These are phyloP conservation scores for Ardeotis arabs DNA, from an alignment of 2,113 vertebrate genomes.

Conservation along the genomic window DNA sequence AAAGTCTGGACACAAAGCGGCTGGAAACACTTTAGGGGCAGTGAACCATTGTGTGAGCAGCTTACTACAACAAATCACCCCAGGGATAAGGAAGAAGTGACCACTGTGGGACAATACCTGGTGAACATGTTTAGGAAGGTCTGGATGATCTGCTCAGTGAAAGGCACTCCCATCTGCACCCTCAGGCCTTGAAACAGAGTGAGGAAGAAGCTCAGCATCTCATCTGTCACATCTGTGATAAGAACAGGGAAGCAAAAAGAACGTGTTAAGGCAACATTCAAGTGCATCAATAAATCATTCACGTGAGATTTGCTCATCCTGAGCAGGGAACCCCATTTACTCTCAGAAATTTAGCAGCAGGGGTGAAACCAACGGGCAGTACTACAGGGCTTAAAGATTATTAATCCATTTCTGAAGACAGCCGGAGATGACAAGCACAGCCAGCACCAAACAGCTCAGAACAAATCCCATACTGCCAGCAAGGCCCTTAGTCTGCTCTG, in stretches of 20 bases:
- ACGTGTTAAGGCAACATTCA: neutral
- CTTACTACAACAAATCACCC: neutral
- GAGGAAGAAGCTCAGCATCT: conserved; percentile 98
- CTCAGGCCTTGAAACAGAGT: conserved; percentile 94
- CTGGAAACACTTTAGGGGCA: neutral
- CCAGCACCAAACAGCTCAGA: neutral
- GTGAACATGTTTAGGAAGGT: conserved; percentile 99
- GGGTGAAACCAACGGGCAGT: neutral
- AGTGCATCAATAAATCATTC: neutral
- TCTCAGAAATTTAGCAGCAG: neutral
- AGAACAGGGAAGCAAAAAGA: neutral
- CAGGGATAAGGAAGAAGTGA: neutral
- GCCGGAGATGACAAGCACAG: neutral
- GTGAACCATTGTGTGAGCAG: neutral
- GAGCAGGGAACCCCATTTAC: neutral
- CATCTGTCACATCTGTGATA: conserved; percentile 90
- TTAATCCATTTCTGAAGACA: neutral
- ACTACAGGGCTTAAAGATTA: neutral
- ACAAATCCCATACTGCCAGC: fast-evolving
- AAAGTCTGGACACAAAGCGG: neutral
- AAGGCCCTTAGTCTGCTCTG: neutral
- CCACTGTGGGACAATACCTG: conserved; percentile 75
- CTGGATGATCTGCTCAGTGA: conserved; percentile 97
- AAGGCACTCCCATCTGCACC: conserved; percentile 97
- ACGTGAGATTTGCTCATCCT: neutral